Base-by-base conservation (phyloP, 2,113 vertebrate genomes). In the Semicossyphus pulcher region DNA sequence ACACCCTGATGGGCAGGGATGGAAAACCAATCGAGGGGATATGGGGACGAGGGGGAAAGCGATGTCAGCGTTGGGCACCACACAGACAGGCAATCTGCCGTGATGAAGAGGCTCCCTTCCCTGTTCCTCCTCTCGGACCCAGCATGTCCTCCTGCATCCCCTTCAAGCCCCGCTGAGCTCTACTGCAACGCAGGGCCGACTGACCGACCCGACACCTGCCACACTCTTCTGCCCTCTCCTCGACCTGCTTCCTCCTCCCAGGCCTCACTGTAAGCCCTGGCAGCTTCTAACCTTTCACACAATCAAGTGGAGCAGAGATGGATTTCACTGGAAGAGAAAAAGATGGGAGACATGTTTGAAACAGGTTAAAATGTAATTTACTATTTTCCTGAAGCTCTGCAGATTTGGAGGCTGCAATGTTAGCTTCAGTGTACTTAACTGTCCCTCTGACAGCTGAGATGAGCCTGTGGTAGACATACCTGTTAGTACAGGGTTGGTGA, bases 81-180 rank as follows among this genome's bases (percentile, higher is more conserved):
- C 73, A 61, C 51, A 85, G 93, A 92, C 92, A 94, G 85, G 92
- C 92, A 93, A 91, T 93, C 92, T 92, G 86, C 83, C 72, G 84
- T 93, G 93, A 93, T 92, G 84, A 92, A 94, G 90, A 91, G 89
- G 81, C 83, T 76, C 45, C 70, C 52, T 59, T 76, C 63, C 62
- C 23, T 66, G 47, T 67, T 61, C 44, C 80, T 80, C 47, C 63
- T 81, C 58, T 80, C 31, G 53, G 64, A 76, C 86, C 79, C 74
- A 63, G 84, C 72, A 57, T 59, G 82, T 86, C 83, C 88, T 88
- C 80, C 83, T 61, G 52, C 68, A 78, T 91, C 92, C 87, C 90
- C 91, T 93, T 93, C 90, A 93, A 88, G 91, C 88, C 68, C 88
- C 63, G 63, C 84, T 86, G 90, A 62, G 45, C 78, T 77, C 70